A percentile compares a stretch with the other conserved stretches of the same genome.
Evolutionary conservation across 2,113 vertebrate species (phyloP).

Genomic region (Cebus imitator): DNA sequence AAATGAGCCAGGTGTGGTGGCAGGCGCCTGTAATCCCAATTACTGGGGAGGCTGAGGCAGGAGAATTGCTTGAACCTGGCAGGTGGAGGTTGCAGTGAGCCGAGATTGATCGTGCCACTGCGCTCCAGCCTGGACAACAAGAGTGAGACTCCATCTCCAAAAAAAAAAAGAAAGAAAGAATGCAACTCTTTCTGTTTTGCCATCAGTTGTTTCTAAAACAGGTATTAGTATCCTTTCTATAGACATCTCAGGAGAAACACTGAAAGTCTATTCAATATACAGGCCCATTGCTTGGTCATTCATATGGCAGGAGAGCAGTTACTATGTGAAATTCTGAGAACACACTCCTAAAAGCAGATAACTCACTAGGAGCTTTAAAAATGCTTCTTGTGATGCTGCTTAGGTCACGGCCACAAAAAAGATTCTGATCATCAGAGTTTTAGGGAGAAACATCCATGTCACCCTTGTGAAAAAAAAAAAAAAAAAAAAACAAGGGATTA

Average conservation of each 20-base stretch:
- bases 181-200: neutral
- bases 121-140: too few species aligned
- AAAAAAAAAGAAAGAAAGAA: too few species aligned
- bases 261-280: neutral
- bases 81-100: too few species aligned
- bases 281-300: neutral
- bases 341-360: neutral
- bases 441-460: neutral
- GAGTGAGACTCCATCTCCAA: too few species aligned
- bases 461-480: neutral
- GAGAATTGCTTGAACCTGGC: too few species aligned
- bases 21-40: too few species aligned
- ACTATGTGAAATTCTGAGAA: neutral
- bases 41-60: too few species aligned
- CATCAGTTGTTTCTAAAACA: neutral
- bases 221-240: neutral
- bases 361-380: neutral
- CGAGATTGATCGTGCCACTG: too few species aligned
- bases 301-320: neutral
- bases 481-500: neutral
- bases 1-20: too few species aligned
- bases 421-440: neutral
- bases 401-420: neutral
- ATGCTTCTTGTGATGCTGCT: neutral
- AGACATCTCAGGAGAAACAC: neutral